Conservation (phyloP, 30 jellyfish, hydroid and myxozoan genomes). For the Turritopsis dohrnii region DNA sequence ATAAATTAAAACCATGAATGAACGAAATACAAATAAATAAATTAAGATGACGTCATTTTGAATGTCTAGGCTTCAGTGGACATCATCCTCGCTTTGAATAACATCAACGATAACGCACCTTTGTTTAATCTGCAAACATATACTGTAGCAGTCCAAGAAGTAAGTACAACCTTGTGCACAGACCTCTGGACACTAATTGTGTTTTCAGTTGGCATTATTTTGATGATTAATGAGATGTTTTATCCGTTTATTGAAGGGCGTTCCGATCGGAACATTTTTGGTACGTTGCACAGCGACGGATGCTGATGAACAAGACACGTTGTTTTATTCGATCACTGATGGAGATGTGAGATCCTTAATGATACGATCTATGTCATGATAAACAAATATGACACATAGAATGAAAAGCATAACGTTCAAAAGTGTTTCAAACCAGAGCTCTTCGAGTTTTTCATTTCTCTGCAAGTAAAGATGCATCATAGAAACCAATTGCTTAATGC, state of each 20-base stretch:
- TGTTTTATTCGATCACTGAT: not conserved
- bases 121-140: not conserved
- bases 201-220: no score
- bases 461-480: no score
- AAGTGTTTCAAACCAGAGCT: no score
- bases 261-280: not conserved
- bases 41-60: no score
- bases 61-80: not conserved
- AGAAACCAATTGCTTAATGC: no score
- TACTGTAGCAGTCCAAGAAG: not conserved
- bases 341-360: slow-evolving; percentile 2
- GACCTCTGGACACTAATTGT: not conserved
- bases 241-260: not conserved
- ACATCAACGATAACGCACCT: not conserved
- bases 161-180: not conserved
- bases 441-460: no score
- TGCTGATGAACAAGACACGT: not conserved
- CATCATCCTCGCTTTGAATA: not conserved
- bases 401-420: no score
- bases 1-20: no score
- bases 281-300: not conserved
- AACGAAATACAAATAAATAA: no score
- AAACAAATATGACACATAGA: no score
- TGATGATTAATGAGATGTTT: not conserved
- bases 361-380: no score